Conservation (phyloP, 2,113 vertebrate species). For the Apus apus region DNA sequence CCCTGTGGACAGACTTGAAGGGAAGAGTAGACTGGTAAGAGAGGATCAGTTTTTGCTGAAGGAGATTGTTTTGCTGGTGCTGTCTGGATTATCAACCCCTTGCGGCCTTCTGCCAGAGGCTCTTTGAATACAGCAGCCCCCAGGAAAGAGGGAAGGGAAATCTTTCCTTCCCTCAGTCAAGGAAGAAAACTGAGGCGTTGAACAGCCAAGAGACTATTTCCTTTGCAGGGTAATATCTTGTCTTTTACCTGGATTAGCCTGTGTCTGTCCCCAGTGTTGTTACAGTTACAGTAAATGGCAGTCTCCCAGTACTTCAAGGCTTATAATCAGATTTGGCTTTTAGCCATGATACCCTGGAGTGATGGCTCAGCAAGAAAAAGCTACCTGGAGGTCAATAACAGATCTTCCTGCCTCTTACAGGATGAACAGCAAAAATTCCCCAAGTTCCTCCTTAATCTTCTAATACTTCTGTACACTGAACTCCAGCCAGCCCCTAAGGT, state of each 20-base stretch:
- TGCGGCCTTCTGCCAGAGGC: not conserved
- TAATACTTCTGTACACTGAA: not conserved
- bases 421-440: not conserved
- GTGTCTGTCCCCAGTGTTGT: not conserved
- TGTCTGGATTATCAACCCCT: not conserved
- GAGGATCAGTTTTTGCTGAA: not conserved
- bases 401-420: not conserved
- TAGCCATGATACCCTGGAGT: not conserved
- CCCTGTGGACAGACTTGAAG: not conserved
- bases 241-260: not conserved
- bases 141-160: not conserved
- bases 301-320: slow-evolving; percentile 13
- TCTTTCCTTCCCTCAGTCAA: not conserved
- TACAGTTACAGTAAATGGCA: not conserved
- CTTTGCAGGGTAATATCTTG: not conserved
- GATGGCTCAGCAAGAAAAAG: slow-evolving; percentile 19
- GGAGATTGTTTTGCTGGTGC: not conserved
- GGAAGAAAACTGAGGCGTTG: not conserved
- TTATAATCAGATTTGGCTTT: slow-evolving; percentile 29
- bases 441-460: not conserved
- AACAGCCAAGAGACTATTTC: not conserved
- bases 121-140: not conserved
- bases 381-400: not conserved
- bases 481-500: not conserved
- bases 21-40: not conserved